phyloP scores from a whole-genome alignment of 1,140 invertebrate species.

The Achatina immaculata region DNA sequence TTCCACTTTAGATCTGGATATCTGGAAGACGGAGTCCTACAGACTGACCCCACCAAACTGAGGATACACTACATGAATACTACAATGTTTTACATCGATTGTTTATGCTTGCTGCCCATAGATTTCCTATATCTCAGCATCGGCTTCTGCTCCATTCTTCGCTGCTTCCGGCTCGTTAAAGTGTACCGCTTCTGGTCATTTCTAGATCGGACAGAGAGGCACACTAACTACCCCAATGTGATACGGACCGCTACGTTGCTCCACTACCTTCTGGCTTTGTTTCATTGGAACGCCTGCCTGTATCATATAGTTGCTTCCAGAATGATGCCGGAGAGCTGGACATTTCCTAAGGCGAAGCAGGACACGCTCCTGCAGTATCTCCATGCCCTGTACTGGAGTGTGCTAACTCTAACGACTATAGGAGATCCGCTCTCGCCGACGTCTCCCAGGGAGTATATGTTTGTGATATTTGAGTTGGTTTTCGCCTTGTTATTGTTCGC shows the following conservation, averaged over 20 bases:
- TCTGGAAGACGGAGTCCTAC: slow-evolving; percentile 80
- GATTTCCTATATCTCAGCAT: slow-evolving; percentile 98
- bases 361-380: slow-evolving; percentile 79
- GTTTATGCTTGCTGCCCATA: slow-evolving; percentile 94
- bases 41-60: slow-evolving; percentile 93
- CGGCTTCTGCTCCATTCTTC: slow-evolving; percentile 96
- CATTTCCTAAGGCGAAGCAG: slow-evolving; percentile 56
- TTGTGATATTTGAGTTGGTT: slow-evolving; percentile 69
- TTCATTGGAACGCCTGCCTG: slow-evolving; percentile 99
- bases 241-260: slow-evolving; percentile 91
- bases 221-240: slow-evolving; percentile 98
- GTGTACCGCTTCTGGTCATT: slow-evolving; percentile 99
- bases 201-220: slow-evolving; percentile 96
- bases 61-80: slow-evolving; percentile 98
- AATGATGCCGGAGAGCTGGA: slow-evolving; percentile 47
- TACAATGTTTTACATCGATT: slow-evolving; percentile 98
- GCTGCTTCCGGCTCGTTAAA: slow-evolving; percentile 97
- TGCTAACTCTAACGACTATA: slow-evolving; percentile 93
- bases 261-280: slow-evolving; percentile 97
- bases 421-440: slow-evolving; percentile 77
- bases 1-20: slow-evolving; percentile 98
- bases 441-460: slow-evolving; percentile 80
- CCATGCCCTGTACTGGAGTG: slow-evolving; percentile 98
- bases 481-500: slow-evolving; percentile 70
- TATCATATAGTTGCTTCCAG: slow-evolving; percentile 78